A percentile compares a stretch with the other conserved stretches of the same genome.
Evolutionary conservation across 2,888 invertebrate species (phyloP).

Genomic region (Pandemis corylana): DNA sequence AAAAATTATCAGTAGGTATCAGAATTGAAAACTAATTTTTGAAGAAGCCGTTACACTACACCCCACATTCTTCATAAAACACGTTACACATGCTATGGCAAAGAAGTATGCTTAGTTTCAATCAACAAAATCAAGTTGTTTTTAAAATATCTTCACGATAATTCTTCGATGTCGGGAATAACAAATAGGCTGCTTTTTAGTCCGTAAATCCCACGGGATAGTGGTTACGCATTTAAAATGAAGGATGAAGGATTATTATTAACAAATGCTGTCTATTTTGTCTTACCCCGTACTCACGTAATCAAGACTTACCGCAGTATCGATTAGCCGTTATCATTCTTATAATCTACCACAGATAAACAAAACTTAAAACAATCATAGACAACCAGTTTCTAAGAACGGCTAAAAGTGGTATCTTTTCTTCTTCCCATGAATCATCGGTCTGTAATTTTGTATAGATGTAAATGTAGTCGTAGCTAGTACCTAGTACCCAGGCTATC

Average conservation of each 20-base stretch:
- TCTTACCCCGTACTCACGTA: background rate
- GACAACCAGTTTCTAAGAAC: conserved; percentile 22
- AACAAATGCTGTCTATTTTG: background rate
- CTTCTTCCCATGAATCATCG: conserved; percentile 29
- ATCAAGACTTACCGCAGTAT: conserved; percentile 15
- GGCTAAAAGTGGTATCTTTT: conserved; percentile 23
- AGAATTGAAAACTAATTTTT: too few species aligned
- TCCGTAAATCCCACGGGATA: too few species aligned
- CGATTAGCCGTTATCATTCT: conserved; percentile 36
- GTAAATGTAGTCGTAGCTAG: background rate
- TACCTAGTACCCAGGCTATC: conserved; percentile 23
- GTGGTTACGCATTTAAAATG: too few species aligned
- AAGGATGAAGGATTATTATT: background rate
- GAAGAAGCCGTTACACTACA: too few species aligned
- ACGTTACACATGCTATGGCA: too few species aligned
- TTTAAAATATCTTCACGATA: too few species aligned
- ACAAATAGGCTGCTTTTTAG: too few species aligned
- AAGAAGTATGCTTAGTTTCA: too few species aligned
- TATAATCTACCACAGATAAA: conserved; percentile 38
- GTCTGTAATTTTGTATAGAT: background rate
- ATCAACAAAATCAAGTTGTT: too few species aligned
- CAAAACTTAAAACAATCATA: conserved; percentile 14
- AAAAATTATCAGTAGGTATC: too few species aligned
- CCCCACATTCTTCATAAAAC: too few species aligned
- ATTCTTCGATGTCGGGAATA: too few species aligned